Conservation (phyloP, 2,888 invertebrate genomes). For the Eupelmus urozonus region DNA sequence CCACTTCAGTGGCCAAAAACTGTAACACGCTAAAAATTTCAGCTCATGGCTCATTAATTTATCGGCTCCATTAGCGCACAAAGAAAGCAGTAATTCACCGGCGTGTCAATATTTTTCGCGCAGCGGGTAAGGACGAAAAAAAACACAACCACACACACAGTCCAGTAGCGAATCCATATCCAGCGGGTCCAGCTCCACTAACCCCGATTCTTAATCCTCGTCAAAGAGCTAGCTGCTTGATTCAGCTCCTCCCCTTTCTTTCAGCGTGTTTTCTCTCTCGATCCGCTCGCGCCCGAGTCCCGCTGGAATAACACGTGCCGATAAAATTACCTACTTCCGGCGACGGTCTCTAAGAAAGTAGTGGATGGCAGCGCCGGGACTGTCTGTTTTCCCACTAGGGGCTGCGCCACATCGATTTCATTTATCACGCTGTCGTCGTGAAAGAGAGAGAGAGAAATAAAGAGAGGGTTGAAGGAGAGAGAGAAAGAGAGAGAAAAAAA, state of each 20-base stretch:
- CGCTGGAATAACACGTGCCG: constrained; percentile 59
- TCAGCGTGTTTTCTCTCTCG: too few relatives aligned
- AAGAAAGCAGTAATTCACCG: constrained; percentile 24
- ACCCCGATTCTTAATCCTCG: constrained; percentile 10
- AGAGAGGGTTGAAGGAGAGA: constrained; percentile 10
- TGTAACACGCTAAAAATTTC: not conserved
- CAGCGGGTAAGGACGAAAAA: not conserved
- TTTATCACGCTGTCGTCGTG: constrained; percentile 61
- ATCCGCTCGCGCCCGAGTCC: not conserved
- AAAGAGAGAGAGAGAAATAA: constrained; percentile 22
- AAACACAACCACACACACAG: too few relatives aligned
- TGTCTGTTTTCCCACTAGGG: constrained; percentile 15
- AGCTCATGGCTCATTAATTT: not conserved
- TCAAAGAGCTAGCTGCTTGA: constrained; percentile 4
- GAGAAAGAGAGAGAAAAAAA: constrained; percentile 13
- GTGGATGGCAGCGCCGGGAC: not conserved
- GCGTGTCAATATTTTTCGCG: constrained; percentile 12
- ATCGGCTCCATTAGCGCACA: not conserved
- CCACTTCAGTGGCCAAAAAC: too few relatives aligned
- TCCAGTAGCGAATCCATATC: not conserved
- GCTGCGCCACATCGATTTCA: constrained; percentile 59
- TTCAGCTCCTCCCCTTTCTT: not conserved
- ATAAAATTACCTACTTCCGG: constrained; percentile 61
- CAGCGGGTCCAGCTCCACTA: constrained; percentile 2
- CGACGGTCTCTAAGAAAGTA: constrained; percentile 7